These are phyloP conservation scores for Reticulitermes speratus DNA, from an alignment of 1,140 invertebrate species.

Conservation along the genomic window DNA sequence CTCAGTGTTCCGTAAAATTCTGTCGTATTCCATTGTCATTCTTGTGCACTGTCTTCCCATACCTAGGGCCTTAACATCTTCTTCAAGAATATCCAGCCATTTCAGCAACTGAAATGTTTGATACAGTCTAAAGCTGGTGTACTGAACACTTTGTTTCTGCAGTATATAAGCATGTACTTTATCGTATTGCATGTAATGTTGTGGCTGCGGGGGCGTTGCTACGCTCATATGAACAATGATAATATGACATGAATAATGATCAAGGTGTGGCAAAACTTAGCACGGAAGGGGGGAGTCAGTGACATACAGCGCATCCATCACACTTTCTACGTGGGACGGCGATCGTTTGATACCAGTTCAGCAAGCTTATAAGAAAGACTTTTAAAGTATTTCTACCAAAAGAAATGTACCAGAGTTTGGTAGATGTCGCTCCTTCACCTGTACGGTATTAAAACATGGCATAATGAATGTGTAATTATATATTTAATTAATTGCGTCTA, in stretches of 20 bases:
- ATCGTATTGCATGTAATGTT: background rate
- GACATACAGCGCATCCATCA: background rate
- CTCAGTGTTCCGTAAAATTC: too few relatives aligned
- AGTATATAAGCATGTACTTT: background rate
- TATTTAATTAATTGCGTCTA: background rate
- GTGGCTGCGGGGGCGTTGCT: background rate
- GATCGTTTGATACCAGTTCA: background rate
- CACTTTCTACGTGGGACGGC: background rate
- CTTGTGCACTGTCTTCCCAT: too few relatives aligned
- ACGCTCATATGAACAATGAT: background rate
- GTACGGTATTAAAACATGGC: background rate
- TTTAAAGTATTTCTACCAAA: background rate
- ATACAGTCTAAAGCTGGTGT: too few relatives aligned
- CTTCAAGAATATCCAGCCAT: too few relatives aligned
- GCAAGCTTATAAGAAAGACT: background rate
- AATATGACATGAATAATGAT: background rate
- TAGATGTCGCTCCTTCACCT: background rate
- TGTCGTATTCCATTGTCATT: too few relatives aligned
- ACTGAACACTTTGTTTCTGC: too few relatives aligned
- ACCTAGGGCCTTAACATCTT: too few relatives aligned
- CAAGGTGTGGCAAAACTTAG: background rate
- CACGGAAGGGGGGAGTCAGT: background rate
- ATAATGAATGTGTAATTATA: background rate
- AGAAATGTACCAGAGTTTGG: background rate
- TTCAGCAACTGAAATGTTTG: too few relatives aligned